phyloP scores from a whole-genome alignment of 1,140 invertebrate genomes.

The Oscheius sp. region DNA sequence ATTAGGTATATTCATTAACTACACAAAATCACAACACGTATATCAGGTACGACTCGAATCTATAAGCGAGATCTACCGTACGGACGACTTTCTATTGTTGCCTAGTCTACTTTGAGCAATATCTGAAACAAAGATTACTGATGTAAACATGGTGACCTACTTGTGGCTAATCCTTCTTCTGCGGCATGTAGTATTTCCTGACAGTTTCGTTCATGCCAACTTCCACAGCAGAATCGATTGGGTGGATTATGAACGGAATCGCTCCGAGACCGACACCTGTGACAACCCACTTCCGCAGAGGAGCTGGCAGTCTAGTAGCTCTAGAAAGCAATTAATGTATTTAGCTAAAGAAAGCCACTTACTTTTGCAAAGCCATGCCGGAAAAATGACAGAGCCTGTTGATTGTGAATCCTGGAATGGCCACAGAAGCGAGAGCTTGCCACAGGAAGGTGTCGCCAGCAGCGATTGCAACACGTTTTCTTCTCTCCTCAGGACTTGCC shows the following conservation, averaged over 20 bases:
- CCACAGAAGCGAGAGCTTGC: conserved; percentile 87
- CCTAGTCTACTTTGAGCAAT: no score
- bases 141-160: neutral
- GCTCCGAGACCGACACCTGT: conserved; percentile 75
- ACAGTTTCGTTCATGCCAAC: conserved; percentile 74
- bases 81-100: no score
- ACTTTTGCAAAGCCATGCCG: conserved; percentile 66
- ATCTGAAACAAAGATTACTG: neutral
- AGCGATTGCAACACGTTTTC: conserved; percentile 62
- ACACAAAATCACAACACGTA: neutral
- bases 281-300: conserved; percentile 70
- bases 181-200: conserved; percentile 41
- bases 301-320: conserved; percentile 63
- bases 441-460: conserved; percentile 81
- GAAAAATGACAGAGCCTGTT: conserved; percentile 75
- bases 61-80: no score
- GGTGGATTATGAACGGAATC: conserved; percentile 87
- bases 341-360: conserved; percentile 4
- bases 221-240: conserved; percentile 81
- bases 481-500: conserved; percentile 39
- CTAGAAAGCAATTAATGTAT: conserved; percentile 16
- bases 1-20: neutral
- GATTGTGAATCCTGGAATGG: conserved; percentile 85
- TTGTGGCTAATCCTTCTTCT: neutral
- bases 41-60: no score